A percentile compares a stretch with the other conserved stretches of the same genome.
phyloP scores from a whole-genome alignment of 2,113 vertebrate species.

The Psittacara wagleri region DNA sequence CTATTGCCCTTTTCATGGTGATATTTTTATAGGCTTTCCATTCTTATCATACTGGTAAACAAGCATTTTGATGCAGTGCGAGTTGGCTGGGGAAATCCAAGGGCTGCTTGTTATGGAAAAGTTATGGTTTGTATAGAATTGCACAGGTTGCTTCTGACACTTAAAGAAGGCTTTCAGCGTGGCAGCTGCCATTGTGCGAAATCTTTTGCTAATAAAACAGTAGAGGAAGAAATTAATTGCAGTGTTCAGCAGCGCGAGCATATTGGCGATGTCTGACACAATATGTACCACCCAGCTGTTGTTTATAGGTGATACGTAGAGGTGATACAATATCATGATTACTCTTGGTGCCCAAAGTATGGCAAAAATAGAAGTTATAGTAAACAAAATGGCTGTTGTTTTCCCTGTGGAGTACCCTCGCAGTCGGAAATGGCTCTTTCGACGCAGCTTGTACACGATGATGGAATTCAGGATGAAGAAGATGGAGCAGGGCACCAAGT shows the following conservation, averaged over 20 bases:
- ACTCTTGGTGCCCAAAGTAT: constrained; percentile 93
- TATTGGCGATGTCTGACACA: constrained; percentile 90
- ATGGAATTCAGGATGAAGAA: constrained; percentile 93
- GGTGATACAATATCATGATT: constrained; percentile 91
- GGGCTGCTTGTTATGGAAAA: constrained; percentile 98
- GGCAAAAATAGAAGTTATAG: constrained; percentile 94
- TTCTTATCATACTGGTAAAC: constrained; percentile 97
- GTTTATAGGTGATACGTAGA: constrained; percentile 85
- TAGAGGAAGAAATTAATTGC: constrained; percentile 99
- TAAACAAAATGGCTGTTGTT: constrained; percentile 93
- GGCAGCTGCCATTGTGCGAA: constrained; percentile 90
- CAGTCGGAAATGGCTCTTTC: constrained; percentile 89
- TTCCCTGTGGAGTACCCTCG: constrained; percentile 93
- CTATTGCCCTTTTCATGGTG: constrained; percentile 77
- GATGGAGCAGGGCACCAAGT: constrained; percentile 92
- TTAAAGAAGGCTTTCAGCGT: constrained; percentile 88
- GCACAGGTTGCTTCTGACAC: constrained; percentile 89
- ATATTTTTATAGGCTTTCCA: constrained; percentile 92
- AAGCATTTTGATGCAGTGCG: constrained; percentile 97
- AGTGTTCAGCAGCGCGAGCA: constrained; percentile 94
- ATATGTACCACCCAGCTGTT: constrained; percentile 85
- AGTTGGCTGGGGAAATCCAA: constrained; percentile 97
- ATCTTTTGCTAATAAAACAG: constrained; percentile 97
- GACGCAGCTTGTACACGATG: constrained; percentile 89
- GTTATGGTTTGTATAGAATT: constrained; percentile 94